Conservation (phyloP, 2,797 vertebrate species). For the Argentina silus region DNA sequence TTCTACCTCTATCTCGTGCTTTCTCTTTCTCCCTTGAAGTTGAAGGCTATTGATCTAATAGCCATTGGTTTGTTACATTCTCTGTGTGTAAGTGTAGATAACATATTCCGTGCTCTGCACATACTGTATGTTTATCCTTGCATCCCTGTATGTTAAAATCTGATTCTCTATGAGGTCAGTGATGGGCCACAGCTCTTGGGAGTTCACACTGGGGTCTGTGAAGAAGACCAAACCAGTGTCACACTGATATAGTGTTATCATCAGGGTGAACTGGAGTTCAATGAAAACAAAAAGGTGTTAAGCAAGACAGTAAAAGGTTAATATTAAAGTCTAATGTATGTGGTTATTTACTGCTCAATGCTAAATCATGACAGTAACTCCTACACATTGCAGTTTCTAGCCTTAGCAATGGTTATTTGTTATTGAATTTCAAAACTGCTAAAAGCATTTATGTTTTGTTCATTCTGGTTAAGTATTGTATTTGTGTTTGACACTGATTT, state of each 20-base stretch:
- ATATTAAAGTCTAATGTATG: no score
- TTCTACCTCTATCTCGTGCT: not conserved
- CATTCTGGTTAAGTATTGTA: not conserved
- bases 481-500: not conserved
- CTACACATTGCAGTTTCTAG: not conserved
- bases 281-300: not conserved
- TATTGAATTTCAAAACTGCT: no score
- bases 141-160: not conserved
- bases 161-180: not conserved
- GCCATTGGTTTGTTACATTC: not conserved
- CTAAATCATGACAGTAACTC: no score
- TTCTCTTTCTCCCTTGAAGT: conserved; percentile 12
- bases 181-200: not conserved
- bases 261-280: conserved; percentile 1
- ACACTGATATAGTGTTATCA: not conserved
- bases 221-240: not conserved
- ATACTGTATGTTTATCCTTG: not conserved
- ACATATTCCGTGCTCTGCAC: not conserved
- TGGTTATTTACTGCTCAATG: no score
- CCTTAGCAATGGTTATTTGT: not conserved
- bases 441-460: not conserved
- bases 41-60: not conserved
- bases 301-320: not conserved
- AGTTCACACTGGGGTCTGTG: not conserved
- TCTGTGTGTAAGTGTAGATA: not conserved